Evolutionary conservation across 2,797 vertebrate species (phyloP).

Genomic region (Florisuga fusca): DNA sequence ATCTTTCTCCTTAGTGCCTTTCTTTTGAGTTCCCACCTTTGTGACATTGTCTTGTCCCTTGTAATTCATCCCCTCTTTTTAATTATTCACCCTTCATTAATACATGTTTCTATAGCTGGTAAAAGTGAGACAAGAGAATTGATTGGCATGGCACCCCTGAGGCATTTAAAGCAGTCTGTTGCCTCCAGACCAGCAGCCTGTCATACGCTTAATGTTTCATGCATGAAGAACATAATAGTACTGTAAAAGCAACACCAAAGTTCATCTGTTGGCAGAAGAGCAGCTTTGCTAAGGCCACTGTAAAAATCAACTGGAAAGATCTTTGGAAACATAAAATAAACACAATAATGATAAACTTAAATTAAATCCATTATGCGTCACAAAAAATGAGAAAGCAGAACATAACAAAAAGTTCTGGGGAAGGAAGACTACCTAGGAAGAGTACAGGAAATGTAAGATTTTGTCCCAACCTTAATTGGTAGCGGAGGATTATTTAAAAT

Average conservation of each 20-base stretch:
- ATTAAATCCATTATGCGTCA: neutral
- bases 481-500: neutral
- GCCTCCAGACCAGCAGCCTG: conserved; percentile 42
- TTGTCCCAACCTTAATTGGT: neutral
- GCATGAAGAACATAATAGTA: neutral
- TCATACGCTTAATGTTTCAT: conserved; percentile 35
- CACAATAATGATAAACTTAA: neutral
- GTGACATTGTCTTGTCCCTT: conserved; percentile 27
- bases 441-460: neutral
- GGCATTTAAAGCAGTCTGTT: conserved; percentile 41
- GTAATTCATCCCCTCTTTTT: neutral
- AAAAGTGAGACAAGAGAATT: neutral
- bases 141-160: conserved; percentile 5
- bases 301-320: neutral
- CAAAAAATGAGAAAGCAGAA: neutral
- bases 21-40: neutral
- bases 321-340: neutral
- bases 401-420: neutral
- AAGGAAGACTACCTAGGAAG: neutral
- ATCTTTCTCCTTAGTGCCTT: neutral
- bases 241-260: conserved; percentile 13
- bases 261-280: neutral
- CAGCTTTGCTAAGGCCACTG: neutral
- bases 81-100: conserved; percentile 42
- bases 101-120: neutral